phyloP scores from a whole-genome alignment of 2,113 vertebrate species.

The Artemisiospiza belli region DNA sequence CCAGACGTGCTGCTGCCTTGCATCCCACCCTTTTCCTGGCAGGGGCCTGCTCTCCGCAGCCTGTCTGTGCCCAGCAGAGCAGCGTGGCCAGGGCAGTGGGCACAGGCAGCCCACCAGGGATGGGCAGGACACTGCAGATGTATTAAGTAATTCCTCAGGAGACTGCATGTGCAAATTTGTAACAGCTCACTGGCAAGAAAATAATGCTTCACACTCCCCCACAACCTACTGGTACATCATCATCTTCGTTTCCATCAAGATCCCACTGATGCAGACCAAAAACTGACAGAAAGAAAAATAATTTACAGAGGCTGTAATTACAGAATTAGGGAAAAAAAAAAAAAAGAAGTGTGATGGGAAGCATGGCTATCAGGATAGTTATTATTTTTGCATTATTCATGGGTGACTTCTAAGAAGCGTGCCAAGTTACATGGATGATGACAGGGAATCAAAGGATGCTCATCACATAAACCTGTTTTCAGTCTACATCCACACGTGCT shows the following conservation, averaged over 20 bases:
- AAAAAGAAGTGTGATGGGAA: background rate
- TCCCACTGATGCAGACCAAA: background rate
- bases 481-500: background rate
- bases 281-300: background rate
- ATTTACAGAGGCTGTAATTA: background rate
- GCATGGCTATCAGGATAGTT: background rate
- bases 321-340: background rate
- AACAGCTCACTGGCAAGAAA: constrained; percentile 23
- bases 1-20: background rate
- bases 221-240: background rate
- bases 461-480: background rate
- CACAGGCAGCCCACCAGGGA: background rate
- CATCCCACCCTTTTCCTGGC: background rate
- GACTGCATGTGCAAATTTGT: background rate
- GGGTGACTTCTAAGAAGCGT: background rate
- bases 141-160: background rate
- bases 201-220: constrained; percentile 20
- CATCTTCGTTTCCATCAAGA: background rate
- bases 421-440: background rate
- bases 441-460: background rate
- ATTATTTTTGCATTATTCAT: background rate
- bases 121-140: background rate
- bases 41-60: background rate
- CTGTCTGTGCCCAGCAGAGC: background rate
- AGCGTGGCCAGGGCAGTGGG: background rate